Evolutionary conservation across 2,113 vertebrate species (phyloP).

Genomic region (Alligator sinensis): DNA sequence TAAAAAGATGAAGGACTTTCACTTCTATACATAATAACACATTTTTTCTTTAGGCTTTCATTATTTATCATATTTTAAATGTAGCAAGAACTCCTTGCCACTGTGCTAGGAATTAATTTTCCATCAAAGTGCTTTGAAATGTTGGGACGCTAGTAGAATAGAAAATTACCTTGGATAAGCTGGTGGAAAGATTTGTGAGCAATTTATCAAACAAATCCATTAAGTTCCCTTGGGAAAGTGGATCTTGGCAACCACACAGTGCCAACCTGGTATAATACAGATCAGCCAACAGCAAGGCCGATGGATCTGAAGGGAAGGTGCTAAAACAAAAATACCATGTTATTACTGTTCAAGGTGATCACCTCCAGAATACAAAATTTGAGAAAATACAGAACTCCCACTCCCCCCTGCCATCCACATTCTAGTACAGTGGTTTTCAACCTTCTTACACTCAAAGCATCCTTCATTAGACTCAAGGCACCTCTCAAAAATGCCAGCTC

Average conservation of each 20-base stretch:
- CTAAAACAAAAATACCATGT: conserved; percentile 72
- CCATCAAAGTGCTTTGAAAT: not conserved
- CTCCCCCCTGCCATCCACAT: not conserved
- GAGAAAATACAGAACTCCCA: not conserved
- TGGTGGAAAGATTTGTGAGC: conserved; percentile 89
- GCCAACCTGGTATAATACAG: conserved; percentile 92
- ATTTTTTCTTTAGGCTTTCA: not conserved
- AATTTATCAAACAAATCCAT: conserved; percentile 87
- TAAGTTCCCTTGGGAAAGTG: conserved; percentile 85
- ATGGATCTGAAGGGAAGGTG: conserved; percentile 86
- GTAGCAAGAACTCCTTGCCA: not conserved
- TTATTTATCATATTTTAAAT: not conserved
- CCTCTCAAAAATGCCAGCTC: too few relatives aligned
- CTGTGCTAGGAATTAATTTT: not conserved
- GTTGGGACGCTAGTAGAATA: not conserved
- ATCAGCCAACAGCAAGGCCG: conserved; percentile 89
- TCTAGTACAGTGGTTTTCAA: too few relatives aligned
- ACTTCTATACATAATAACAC: not conserved
- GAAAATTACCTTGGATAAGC: conserved; percentile 87
- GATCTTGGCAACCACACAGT: conserved; percentile 85
- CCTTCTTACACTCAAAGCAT: too few relatives aligned
- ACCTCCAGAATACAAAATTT: not conserved
- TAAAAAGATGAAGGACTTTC: not conserved
- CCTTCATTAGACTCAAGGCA: too few relatives aligned
- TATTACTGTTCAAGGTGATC: not conserved